Evolutionary conservation across 1,140 invertebrate species (phyloP).

Genomic region (Thereuonema tuberculata): DNA sequence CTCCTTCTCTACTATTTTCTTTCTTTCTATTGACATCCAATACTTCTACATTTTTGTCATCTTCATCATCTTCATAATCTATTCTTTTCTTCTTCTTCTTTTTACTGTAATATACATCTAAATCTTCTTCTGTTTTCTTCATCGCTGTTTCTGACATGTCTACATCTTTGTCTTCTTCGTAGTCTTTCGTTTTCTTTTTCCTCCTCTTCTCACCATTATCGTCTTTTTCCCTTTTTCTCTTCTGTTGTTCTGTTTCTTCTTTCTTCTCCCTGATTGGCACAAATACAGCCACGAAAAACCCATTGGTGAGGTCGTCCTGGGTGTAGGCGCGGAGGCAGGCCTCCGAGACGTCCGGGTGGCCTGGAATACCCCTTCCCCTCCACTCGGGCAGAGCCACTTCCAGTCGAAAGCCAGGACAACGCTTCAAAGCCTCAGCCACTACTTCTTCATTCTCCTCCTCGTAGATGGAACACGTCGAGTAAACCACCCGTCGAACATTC

Average conservation of each 20-base stretch:
- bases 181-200: background rate
- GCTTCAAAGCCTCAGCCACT: slow-evolving; percentile 40
- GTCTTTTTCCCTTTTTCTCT: background rate
- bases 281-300: slow-evolving; percentile 88
- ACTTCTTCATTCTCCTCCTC: slow-evolving; percentile 87
- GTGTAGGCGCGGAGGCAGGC: slow-evolving; percentile 56
- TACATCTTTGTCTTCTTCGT: too few relatives aligned
- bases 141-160: too few relatives aligned
- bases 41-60: too few relatives aligned
- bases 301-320: slow-evolving; percentile 69
- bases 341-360: slow-evolving; percentile 41
- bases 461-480: slow-evolving; percentile 87
- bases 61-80: too few relatives aligned
- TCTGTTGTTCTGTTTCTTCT: background rate
- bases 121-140: too few relatives aligned
- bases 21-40: too few relatives aligned
- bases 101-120: too few relatives aligned
- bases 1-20: too few relatives aligned
- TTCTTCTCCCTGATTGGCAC: slow-evolving; percentile 30
- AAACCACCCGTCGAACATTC: slow-evolving; percentile 67
- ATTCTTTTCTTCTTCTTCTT: too few relatives aligned
- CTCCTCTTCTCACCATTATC: background rate
- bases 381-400: slow-evolving; percentile 24
- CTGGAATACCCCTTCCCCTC: slow-evolving; percentile 25
- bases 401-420: slow-evolving; percentile 20